phyloP scores from a whole-genome alignment of 2,113 vertebrate species.

The Fulmarus glacialis region DNA sequence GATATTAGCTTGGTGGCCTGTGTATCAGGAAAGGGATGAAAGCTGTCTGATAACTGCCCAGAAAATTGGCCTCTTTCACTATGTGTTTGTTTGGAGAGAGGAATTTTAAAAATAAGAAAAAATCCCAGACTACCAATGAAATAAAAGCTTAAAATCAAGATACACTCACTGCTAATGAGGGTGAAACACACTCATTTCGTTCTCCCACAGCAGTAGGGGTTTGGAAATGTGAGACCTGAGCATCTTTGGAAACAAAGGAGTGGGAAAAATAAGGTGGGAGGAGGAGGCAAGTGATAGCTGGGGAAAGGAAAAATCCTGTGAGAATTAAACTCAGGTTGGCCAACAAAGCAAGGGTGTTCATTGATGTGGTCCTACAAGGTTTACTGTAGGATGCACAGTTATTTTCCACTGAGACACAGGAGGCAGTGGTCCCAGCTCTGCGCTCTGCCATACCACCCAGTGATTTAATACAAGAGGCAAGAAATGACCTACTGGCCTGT shows the following conservation, averaged over 20 bases:
- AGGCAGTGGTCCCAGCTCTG: neutral
- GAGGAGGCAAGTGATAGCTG: neutral
- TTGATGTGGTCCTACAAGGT: neutral
- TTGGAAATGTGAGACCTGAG: neutral
- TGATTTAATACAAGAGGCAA: neutral
- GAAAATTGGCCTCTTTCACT: neutral
- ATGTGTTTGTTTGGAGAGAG: neutral
- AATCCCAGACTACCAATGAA: neutral
- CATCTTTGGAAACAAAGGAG: neutral
- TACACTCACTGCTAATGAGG: neutral
- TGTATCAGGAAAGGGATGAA: neutral
- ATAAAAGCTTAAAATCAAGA: neutral
- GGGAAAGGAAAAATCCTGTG: neutral
- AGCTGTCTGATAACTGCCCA: neutral
- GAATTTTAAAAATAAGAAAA: neutral
- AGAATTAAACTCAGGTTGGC: neutral
- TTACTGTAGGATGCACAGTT: neutral
- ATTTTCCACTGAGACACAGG: accelerated
- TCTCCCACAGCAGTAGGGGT: neutral
- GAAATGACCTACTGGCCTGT: accelerated
- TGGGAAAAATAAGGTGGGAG: neutral
- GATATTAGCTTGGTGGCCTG: neutral
- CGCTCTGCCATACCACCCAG: neutral
- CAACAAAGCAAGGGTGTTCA: neutral
- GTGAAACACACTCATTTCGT: neutral